phyloP scores from a whole-genome alignment of 64 coral and sea anemone species.

The Montipora efflorescens region DNA sequence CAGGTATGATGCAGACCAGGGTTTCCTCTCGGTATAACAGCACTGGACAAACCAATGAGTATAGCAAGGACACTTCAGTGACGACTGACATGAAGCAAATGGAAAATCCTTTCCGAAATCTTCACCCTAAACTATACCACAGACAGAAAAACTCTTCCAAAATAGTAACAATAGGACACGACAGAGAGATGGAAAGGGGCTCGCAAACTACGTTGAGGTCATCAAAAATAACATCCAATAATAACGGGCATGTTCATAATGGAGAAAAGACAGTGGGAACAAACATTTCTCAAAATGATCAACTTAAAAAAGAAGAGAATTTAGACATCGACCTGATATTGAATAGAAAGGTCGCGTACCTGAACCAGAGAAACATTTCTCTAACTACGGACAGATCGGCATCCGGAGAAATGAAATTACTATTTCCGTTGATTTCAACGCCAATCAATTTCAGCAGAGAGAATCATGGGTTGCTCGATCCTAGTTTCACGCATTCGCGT shows the following conservation, averaged over 20 bases:
- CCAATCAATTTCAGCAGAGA: neutral
- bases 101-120: conserved; percentile 27
- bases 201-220: neutral
- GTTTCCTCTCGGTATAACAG: neutral
- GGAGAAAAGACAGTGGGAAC: neutral
- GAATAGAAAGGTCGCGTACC: neutral
- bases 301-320: neutral
- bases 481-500: neutral
- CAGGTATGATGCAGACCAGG: neutral
- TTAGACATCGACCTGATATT: neutral
- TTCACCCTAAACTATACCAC: conserved; percentile 26
- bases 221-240: neutral
- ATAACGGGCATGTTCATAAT: too few relatives aligned
- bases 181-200: neutral
- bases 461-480: neutral
- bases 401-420: neutral
- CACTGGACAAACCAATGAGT: too few relatives aligned
- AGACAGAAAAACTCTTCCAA: neutral
- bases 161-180: neutral
- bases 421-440: neutral
- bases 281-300: neutral
- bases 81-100: neutral
- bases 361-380: conserved; percentile 5
- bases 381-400: neutral
- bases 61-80: neutral